Base-by-base conservation (phyloP, 2,797 vertebrate species). In the Takifugu rubripes region DNA sequence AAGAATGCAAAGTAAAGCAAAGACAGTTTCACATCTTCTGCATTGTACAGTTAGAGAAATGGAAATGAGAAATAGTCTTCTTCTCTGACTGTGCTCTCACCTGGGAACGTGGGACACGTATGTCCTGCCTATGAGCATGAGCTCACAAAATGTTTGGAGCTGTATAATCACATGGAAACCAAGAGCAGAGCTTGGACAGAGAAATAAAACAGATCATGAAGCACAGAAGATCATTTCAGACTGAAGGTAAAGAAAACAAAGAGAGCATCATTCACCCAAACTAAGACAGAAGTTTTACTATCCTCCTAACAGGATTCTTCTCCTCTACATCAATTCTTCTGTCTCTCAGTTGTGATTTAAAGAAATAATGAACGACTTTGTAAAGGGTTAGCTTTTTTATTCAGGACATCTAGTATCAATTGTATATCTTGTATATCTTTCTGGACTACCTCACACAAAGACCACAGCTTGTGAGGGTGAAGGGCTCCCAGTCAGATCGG, bases 41-140 rank as follows among this genome's bases (percentile, higher is more conserved):
- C 50, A 54, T 64, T 4, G 21, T 43, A 61, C 55, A 16, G 1
- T 52, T 40, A 53, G 50, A 68, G 8, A 46, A 54, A 66, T 75
- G 49, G 51, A 70, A 70, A 59, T 49, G 29, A 72, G 67, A 65
- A 68, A 46, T 10, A 7, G 46, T 54, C 64, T 59, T 51, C 52
- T 31, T 60, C 66, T 26, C 36, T 53, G 77, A 66, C 61, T 33
- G 43, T 12, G 49, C 57, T 60, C 65, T 74, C 72, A 81, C 80
- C 78, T 79, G 67, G 17, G 59, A 29, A 33, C 36, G 9, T 40
- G 36, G 36, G 31, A 33, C 31, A 21, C 17, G 1, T 21, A 21
- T 7, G 27, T 29, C 27, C 27, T 29, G 67, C 72, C 78, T 85
- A 79, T 81, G 77, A 47, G 77, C 66, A 25, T 76, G 31, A 29